Base-by-base conservation (phyloP, 2,113 vertebrate species). In the Equus przewalskii region DNA sequence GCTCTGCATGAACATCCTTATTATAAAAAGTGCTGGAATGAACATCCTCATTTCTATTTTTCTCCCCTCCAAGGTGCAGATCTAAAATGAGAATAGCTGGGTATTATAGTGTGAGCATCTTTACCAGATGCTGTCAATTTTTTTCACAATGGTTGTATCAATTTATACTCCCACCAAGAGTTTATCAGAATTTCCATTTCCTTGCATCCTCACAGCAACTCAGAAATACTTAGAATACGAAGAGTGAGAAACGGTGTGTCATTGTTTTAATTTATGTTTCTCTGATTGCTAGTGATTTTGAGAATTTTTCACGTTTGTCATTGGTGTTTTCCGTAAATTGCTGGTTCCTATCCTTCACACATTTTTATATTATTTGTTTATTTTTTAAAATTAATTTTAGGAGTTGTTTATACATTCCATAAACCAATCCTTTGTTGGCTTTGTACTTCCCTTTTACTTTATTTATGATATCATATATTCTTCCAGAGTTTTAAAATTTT, bases 401-500 rank as follows among this genome's bases (percentile, higher is more conserved):
- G n/a, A 58, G 41, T 76, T 69, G 2, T 93, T 75, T 33, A 92
- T 89, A 54, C 3, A 5, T 85, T 62, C 28, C 22, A 36, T 16
- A 87, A 76, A 49, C 8, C 67, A 80, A 41, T 65, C 7, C 33
- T 70, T 85, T 76, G 24, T 62, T n/a, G 22, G 10, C 9, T 58
- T 7, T 58, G 12, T 30, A 18, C 51, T 73, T 87, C 3, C 3
- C 6, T 84, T 93, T 84, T 79, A 65, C 62, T 83, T 89, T 81
- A 33, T 36, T 92, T 62, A 44, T 89, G 67, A 1, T 49, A 76
- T 75, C 1, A 1, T n/a, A 26, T 69, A 26, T 86, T 65, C 36
- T 92, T 36, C 30, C 41, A 70, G 60, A 80, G 33, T 80, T 96
- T 92, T 85, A 28, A 22, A 49, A 89, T 89, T 92, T 94, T 92